A percentile compares a stretch with the other conserved stretches of the same genome.
Evolutionary conservation across 2,888 invertebrate genomes (phyloP).

Genomic region (Cosmia trapezina): DNA sequence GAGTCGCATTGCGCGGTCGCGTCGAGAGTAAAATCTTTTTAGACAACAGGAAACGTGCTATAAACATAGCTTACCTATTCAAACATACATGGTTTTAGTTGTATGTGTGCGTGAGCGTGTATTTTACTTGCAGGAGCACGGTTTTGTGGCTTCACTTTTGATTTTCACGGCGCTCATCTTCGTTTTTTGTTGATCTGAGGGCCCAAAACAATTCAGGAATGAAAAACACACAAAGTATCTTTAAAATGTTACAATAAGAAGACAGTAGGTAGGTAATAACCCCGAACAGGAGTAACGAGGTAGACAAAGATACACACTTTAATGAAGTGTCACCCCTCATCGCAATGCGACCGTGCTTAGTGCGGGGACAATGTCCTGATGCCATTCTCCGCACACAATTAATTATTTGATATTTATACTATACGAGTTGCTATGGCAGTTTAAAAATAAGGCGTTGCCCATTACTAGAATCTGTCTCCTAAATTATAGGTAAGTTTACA

Average conservation of each 20-base stretch:
- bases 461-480: neutral
- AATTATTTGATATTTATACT: constrained; percentile 46
- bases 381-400: constrained; percentile 27
- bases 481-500: neutral
- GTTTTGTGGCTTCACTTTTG: too few relatives aligned
- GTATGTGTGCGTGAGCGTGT: too few relatives aligned
- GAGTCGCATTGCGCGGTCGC: too few relatives aligned
- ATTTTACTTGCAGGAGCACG: too few relatives aligned
- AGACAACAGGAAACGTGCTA: too few relatives aligned
- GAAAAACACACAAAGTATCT: neutral
- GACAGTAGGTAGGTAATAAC: neutral
- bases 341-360: constrained; percentile 39
- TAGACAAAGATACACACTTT: constrained; percentile 41
- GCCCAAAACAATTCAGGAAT: too few relatives aligned
- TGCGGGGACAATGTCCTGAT: constrained; percentile 33
- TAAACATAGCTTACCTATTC: too few relatives aligned
- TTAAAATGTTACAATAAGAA: neutral
- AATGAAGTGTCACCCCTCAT: constrained; percentile 56
- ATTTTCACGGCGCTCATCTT: too few relatives aligned
- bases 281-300: constrained; percentile 8
- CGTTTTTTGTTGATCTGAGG: too few relatives aligned
- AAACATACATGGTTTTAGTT: too few relatives aligned
- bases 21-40: too few relatives aligned
- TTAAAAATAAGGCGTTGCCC: constrained; percentile 19
- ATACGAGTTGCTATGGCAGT: neutral